Base-by-base conservation (phyloP, 2,888 invertebrate genomes). In the Labia minor region DNA sequence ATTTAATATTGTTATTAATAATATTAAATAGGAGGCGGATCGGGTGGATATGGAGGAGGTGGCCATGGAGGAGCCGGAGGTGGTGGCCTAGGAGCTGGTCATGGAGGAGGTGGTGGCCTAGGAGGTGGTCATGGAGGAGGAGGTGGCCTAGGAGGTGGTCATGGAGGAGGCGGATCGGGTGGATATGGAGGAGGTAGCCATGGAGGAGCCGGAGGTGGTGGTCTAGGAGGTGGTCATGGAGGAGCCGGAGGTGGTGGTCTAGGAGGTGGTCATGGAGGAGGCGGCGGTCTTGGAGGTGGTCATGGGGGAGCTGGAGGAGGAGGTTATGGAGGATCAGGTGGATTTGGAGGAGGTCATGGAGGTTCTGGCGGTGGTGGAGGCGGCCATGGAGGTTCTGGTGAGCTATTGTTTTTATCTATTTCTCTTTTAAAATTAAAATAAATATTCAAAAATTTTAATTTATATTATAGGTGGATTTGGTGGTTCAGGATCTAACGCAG, bases 41-140 rank as follows among this genome's bases (percentile, higher is more conserved):
- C n/a, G n/a, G n/a, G n/a, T n/a, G n/a, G n/a, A n/a, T n/a, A n/a
- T n/a, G n/a, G n/a, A n/a, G n/a, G n/a, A n/a, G n/a, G n/a, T 26
- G 26, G 26, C 3, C 4, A 8, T 26, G 26, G 26, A 26, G 26
- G 26, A 26, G 26, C 26, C 8, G 26, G 26, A 26, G 26, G 26
- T 8, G 26, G 26, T 8, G 26, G 4, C 26, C 4, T 26, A 19
- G 65, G 64, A 26, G 64, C 21, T 1, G 14, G 65, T 18, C 18
- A 37, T 37, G 33, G 37, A 10, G 37, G 65, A 14, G 33, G 65
- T 37, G 65, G 65, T 37, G 37, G 65, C 14, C 18, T 65, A 8
- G 64, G 64, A 65, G 65, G 65, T n/a, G 65, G 65, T 0, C 18
- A 65, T 65, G 65, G 65, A 37, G 65, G 65, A 21, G 21, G 64